A percentile compares a stretch with the other conserved stretches of the same genome.
Conservation (phyloP, 2,888 invertebrate species). For the Elaeidobius kamerunicus region DNA sequence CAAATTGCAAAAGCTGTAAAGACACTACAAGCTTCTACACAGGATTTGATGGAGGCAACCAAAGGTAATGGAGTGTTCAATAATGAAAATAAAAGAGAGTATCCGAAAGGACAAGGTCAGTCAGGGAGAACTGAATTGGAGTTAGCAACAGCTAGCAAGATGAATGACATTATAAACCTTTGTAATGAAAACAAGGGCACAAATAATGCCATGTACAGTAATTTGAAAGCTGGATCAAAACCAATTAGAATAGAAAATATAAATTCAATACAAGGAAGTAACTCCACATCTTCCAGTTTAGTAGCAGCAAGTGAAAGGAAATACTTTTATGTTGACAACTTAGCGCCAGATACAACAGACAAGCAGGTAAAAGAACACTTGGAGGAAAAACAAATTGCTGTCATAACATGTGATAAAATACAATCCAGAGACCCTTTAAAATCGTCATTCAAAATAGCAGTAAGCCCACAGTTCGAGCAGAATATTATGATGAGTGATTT, state of each 20-base stretch:
- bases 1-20: no score
- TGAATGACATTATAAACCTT: background rate
- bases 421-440: background rate
- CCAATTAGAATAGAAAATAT: background rate
- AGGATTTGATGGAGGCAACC: no score
- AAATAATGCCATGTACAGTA: background rate
- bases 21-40: no score
- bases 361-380: background rate
- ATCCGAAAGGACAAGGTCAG: background rate
- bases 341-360: background rate
- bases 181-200: background rate
- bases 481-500: background rate
- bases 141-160: background rate
- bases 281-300: background rate
- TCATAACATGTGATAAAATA: background rate
- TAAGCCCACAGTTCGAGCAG: background rate
- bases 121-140: background rate
- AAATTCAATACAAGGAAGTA: background rate
- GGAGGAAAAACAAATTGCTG: background rate
- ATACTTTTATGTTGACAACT: background rate
- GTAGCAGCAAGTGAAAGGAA: constrained; percentile 1
- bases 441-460: background rate
- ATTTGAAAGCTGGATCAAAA: background rate
- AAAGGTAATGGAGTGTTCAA: no score
- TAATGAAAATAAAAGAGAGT: background rate